Conservation (phyloP, 2,113 vertebrate species). For the Acrocephalus arundinaceus region DNA sequence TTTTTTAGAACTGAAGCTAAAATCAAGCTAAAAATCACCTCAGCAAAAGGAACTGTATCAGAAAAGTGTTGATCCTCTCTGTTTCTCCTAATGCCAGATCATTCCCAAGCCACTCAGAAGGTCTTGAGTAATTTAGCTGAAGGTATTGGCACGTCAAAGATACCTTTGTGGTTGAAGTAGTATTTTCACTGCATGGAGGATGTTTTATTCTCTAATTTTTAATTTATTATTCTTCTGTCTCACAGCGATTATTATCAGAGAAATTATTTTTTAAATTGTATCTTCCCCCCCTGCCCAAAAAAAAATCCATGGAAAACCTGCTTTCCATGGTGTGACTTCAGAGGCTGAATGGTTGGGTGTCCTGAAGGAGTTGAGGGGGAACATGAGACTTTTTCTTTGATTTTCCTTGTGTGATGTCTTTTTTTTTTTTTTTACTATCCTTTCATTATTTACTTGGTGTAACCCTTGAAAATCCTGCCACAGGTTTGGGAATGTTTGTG, state of each 20-base stretch:
- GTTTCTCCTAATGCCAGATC: not conserved
- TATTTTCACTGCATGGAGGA: not conserved
- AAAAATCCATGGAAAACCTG: not conserved
- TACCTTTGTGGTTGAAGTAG: not conserved
- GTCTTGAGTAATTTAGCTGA: not conserved
- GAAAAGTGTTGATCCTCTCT: not conserved
- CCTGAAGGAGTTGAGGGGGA: not conserved
- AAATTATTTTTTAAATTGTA: not conserved
- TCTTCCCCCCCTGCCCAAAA: fast-evolving
- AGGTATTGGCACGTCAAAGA: not conserved
- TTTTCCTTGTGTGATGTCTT: not conserved
- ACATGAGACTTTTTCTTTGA: not conserved
- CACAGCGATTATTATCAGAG: fast-evolving
- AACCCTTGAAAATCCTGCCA: not conserved
- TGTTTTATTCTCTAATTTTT: not conserved
- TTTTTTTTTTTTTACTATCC: not conserved
- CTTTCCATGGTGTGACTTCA: not conserved
- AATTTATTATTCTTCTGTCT: not conserved
- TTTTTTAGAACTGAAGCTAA: not conserved
- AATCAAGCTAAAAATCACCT: not conserved
- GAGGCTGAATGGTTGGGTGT: not conserved
- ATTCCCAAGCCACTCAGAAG: not conserved
- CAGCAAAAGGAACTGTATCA: not conserved
- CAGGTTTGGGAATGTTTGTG: not conserved
- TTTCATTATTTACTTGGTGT: not conserved